Base-by-base conservation (phyloP, 2,888 invertebrate genomes). In the Eulithis prunata region DNA sequence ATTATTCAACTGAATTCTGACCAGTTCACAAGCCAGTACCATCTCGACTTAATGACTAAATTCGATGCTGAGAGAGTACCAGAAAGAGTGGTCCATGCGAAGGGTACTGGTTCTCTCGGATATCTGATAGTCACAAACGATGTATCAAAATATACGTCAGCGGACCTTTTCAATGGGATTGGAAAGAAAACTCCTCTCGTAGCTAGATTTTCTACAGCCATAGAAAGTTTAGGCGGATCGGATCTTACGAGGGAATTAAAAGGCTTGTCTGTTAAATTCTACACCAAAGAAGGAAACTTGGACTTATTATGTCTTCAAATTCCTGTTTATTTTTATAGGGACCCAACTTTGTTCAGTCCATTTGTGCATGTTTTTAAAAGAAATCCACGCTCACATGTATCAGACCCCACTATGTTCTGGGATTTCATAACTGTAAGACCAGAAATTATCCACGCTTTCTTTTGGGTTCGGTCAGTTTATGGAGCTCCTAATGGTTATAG, bases 31-130 rank as follows among this genome's bases (percentile, higher is more conserved):
- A 83, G 82, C 51, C 78, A 81, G 61, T 94, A 75, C 45, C 94
- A 95, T 66, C 74, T 96, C 7, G 97, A 97, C 76, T 95, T 95
- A 78, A 91, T 95, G 0, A 95, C 97, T 78, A 97, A 97, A 79
- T 94, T 95, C 77, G 92, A 97, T 41, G 98, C 69, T 4, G 81
- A 83, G 97, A 94, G 98, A 63, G 97, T 98, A 77, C 98, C 98
- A 0, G 98, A 98, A 82, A 94, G 98, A 74, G 97, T 97, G 0
- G 98, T 97, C 0, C 98, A 98, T 84, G 98, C 98, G 0, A 98
- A 98, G 89, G 98, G 98, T 70, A 96, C 96, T 46, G 97, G 96
- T 46, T 96, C 96, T 0, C 96, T 96, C 79, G 97, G 96, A 2
- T 96, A 96, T 78, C 96, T 97, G 76, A 96, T 41, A 11, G 96